Evolutionary conservation across 2,113 vertebrate genomes (phyloP).

Genomic region (Bucco capensis): DNA sequence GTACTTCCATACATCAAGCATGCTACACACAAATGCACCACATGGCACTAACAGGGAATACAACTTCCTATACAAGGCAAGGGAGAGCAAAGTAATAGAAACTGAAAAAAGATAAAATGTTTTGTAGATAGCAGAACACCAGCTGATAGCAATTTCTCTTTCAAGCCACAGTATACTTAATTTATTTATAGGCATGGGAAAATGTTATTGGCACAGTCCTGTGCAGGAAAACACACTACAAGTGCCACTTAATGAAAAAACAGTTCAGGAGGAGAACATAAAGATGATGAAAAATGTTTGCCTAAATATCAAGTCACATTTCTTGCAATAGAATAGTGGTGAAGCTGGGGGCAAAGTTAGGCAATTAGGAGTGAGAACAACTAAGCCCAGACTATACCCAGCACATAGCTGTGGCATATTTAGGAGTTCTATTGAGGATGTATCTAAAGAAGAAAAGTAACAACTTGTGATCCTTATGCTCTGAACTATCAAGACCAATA

Average conservation of each 20-base stretch:
- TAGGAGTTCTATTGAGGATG: neutral
- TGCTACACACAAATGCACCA: neutral
- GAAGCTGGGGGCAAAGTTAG: neutral
- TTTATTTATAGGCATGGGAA: slow-evolving; percentile 51
- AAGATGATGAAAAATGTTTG: neutral
- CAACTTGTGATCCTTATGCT: neutral
- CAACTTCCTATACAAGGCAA: slow-evolving; percentile 8
- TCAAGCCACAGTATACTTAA: slow-evolving; percentile 6
- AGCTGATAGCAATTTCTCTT: slow-evolving; percentile 39
- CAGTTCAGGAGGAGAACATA: neutral
- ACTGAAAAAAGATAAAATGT: slow-evolving; percentile 30
- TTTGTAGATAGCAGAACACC: neutral
- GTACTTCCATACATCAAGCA: neutral
- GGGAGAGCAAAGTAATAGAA: slow-evolving; percentile 14
- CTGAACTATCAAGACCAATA: neutral
- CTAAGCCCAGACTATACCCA: neutral
- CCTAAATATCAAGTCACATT: neutral
- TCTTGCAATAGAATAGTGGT: neutral
- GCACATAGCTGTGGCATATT: neutral
- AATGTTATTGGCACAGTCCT: slow-evolving; percentile 3
- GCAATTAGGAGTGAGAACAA: neutral
- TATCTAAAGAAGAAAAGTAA: neutral
- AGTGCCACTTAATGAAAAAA: neutral
- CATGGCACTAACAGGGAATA: neutral
- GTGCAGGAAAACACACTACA: neutral